These are phyloP conservation scores for Latheticus oryzae DNA, from an alignment of 2,888 invertebrate species.

Conservation along the genomic window DNA sequence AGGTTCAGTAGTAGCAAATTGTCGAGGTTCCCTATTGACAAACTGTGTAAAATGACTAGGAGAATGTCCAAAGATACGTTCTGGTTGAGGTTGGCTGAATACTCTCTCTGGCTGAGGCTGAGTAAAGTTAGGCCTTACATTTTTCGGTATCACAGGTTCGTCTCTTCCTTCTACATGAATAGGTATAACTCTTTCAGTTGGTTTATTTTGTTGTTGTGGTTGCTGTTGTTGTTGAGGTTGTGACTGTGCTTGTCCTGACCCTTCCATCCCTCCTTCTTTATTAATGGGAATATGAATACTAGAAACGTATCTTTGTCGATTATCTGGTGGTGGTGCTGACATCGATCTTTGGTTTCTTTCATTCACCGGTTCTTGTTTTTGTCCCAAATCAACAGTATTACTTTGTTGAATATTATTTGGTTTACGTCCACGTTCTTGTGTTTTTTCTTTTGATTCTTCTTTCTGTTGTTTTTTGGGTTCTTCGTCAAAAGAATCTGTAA, in stretches of 20 bases:
- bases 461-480: constrained; percentile 30
- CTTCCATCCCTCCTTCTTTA: constrained; percentile 39
- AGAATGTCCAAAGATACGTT: constrained; percentile 54
- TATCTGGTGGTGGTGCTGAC: constrained; percentile 84
- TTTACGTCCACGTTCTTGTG: constrained; percentile 54
- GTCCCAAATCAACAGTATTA: constrained; percentile 84
- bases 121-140: constrained; percentile 49
- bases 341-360: constrained; percentile 78
- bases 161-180: constrained; percentile 89
- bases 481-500: constrained; percentile 62
- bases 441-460: constrained; percentile 25
- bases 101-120: constrained; percentile 52
- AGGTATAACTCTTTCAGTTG: constrained; percentile 84
- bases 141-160: constrained; percentile 79
- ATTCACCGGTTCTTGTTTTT: constrained; percentile 71
- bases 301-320: constrained; percentile 60
- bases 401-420: constrained; percentile 65
- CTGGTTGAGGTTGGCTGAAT: constrained; percentile 53
- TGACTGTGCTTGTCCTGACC: constrained; percentile 49
- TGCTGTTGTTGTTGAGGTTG: constrained; percentile 56
- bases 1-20: constrained; percentile 41
- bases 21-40: constrained; percentile 57
- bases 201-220: constrained; percentile 56
- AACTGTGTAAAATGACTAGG: constrained; percentile 68
- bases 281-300: constrained; percentile 62